A percentile compares a stretch with the other conserved stretches of the same genome.
phyloP scores from a whole-genome alignment of 2,113 vertebrate species.

The Alces alces region DNA sequence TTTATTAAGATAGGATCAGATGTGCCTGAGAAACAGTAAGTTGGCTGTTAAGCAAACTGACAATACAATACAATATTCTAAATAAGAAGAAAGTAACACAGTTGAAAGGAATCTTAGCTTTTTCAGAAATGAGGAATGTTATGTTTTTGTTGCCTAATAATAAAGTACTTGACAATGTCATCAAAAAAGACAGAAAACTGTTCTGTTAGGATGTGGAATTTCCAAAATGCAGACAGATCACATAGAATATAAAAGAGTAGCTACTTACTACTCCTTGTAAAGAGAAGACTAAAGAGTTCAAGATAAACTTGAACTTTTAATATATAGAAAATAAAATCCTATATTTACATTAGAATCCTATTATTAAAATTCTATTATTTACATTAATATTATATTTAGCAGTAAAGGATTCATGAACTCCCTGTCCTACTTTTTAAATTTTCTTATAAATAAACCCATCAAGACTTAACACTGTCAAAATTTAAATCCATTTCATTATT shows the following conservation, averaged over 20 bases:
- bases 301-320: constrained; percentile 23
- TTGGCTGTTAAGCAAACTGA: not conserved
- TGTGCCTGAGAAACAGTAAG: not conserved
- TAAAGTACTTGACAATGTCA: not conserved
- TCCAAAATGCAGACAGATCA: not conserved
- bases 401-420: not conserved
- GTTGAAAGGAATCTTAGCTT: not conserved
- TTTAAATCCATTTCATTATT: not conserved
- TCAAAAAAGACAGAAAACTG: not conserved
- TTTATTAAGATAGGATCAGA: not conserved
- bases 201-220: not conserved
- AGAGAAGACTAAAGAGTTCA: not conserved
- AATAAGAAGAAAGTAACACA: not conserved
- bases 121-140: not conserved
- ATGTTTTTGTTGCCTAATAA: constrained; percentile 27
- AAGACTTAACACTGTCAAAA: not conserved
- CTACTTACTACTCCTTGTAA: not conserved
- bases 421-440: not conserved
- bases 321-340: not conserved
- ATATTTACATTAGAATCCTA: not conserved
- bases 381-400: not conserved
- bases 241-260: constrained; percentile 10
- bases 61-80: not conserved
- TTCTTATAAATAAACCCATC: not conserved
- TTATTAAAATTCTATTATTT: not conserved